phyloP scores from a whole-genome alignment of 2,888 invertebrate species.

The Eulithis prunata region DNA sequence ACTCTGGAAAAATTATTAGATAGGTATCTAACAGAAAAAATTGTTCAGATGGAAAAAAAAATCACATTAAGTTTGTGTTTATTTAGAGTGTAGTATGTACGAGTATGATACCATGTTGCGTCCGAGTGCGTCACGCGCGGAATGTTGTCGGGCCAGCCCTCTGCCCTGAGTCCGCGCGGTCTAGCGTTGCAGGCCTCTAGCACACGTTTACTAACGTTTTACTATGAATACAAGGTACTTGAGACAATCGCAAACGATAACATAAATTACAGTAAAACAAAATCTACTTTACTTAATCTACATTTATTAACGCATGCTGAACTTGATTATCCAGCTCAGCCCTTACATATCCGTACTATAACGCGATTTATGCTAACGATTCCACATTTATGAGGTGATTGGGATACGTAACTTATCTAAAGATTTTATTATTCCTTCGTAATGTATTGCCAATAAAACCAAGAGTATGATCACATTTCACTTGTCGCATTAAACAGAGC shows the following conservation, averaged over 20 bases:
- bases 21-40: no score
- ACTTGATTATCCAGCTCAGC: not conserved
- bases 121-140: conserved; percentile 57
- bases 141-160: conserved; percentile 61
- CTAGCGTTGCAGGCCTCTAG: conserved; percentile 20
- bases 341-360: conserved; percentile 17
- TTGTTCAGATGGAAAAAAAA: no score
- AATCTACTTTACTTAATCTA: no score
- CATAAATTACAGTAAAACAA: no score
- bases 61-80: no score
- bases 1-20: no score
- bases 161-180: conserved; percentile 25
- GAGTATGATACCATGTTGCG: conserved; percentile 44
- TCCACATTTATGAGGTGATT: conserved; percentile 14
- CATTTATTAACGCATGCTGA: not conserved
- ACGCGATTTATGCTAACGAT: conserved; percentile 27
- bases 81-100: no score
- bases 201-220: not conserved
- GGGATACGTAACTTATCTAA: conserved; percentile 12
- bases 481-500: conserved; percentile 2
- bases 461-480: conserved; percentile 13
- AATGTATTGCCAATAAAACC: conserved; percentile 14
- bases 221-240: no score
- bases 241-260: no score
- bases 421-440: conserved; percentile 17